A percentile compares a stretch with the other conserved stretches of the same genome.
phyloP scores from a whole-genome alignment of 2,113 vertebrate genomes.

The Tylochromis polylepis region DNA sequence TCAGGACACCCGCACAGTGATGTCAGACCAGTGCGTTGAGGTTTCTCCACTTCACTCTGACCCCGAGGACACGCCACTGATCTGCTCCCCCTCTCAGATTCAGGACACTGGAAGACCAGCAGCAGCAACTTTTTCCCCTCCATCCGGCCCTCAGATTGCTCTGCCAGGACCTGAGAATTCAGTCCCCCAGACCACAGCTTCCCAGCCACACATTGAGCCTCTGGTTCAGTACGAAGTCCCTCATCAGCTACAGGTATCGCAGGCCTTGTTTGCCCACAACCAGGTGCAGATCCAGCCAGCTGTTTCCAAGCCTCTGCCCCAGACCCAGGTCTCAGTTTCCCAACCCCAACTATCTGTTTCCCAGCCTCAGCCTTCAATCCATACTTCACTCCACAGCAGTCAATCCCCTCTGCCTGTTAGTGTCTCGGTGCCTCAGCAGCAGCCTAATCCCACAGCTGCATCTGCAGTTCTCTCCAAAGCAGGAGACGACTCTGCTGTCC shows the following conservation, averaged over 20 bases:
- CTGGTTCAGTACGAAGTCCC: constrained; percentile 15
- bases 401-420: constrained; percentile 26
- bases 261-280: constrained; percentile 15
- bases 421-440: constrained; percentile 58
- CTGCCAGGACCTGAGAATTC: constrained; percentile 1
- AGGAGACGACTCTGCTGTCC: constrained; percentile 42
- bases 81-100: constrained; percentile 41
- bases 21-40: constrained; percentile 37
- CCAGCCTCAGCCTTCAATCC: constrained; percentile 11
- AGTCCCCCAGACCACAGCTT: background rate
- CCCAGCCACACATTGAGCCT: background rate
- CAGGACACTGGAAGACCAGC: constrained; percentile 3
- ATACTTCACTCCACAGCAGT: constrained; percentile 9
- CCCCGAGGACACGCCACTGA: constrained; percentile 28
- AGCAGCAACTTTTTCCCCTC: constrained; percentile 15
- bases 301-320: constrained; percentile 8
- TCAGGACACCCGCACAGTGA: constrained; percentile 19
- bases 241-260: constrained; percentile 30
- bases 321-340: background rate
- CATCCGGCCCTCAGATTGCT: background rate
- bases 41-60: constrained; percentile 54
- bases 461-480: constrained; percentile 21
- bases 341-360: background rate
- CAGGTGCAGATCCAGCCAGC: background rate
- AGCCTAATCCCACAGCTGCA: constrained; percentile 25